These are phyloP conservation scores for Acrocephalus kingi DNA, from an alignment of 2,113 vertebrate species.

Conservation along the genomic window DNA sequence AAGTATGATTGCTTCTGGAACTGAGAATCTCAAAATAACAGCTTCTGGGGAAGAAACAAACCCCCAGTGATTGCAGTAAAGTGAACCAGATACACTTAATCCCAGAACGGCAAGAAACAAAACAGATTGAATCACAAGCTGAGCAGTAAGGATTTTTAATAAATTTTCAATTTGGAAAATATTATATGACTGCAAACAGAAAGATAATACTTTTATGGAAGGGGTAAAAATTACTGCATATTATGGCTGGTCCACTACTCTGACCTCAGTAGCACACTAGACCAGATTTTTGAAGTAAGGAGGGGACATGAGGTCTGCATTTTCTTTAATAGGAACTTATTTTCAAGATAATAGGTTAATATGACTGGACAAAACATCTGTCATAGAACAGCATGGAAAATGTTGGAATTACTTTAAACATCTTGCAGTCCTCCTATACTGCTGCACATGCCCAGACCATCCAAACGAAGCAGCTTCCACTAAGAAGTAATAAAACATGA, in stretches of 20 bases:
- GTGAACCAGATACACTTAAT: neutral
- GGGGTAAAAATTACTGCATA: neutral
- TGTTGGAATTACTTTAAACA: neutral
- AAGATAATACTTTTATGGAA: neutral
- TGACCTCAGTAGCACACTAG: neutral
- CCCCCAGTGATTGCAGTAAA: neutral
- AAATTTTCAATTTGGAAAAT: neutral
- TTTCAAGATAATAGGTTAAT: neutral
- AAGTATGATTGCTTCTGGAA: neutral
- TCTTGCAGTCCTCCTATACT: neutral
- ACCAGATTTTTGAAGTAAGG: neutral
- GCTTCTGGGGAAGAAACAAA: neutral
- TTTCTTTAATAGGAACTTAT: neutral
- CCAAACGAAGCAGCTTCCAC: neutral
- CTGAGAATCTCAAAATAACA: neutral
- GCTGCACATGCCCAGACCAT: neutral
- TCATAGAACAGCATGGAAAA: neutral
- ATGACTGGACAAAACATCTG: neutral
- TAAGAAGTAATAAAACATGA: neutral
- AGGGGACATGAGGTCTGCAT: neutral
- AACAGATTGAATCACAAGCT: neutral
- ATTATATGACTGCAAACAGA: neutral
- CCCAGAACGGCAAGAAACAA: neutral
- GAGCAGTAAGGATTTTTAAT: neutral
- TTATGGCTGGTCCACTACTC: neutral